Conservation (phyloP, 64 coral and sea anemone species). For the Dendronephthya gigantea region DNA sequence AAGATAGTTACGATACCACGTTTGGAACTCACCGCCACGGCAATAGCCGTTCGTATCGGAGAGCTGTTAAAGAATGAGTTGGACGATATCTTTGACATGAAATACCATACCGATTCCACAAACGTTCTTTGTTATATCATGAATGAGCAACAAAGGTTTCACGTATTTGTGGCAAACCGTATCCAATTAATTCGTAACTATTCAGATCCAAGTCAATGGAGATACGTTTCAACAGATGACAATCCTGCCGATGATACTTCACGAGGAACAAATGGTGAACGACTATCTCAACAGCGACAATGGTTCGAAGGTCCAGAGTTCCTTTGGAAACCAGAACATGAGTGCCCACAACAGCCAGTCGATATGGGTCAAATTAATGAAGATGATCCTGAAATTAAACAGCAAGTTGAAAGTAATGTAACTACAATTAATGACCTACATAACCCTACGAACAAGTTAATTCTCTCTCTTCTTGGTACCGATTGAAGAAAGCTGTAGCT, state of each 20-base stretch:
- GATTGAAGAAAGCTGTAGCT: slow-evolving; percentile 34
- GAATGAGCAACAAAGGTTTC: neutral
- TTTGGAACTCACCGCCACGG: neutral
- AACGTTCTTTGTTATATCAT: neutral
- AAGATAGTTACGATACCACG: neutral
- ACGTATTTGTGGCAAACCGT: neutral
- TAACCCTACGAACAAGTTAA: slow-evolving; percentile 17
- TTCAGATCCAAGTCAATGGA: slow-evolving; percentile 2
- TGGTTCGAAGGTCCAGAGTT: slow-evolving; percentile 7
- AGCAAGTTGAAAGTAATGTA: neutral
- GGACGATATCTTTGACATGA: neutral
- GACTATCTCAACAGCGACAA: neutral
- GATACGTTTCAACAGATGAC: neutral
- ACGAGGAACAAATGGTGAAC: neutral
- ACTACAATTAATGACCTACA: neutral
- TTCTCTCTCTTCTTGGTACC: slow-evolving; percentile 34
- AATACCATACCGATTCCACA: neutral
- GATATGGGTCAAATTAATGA: neutral
- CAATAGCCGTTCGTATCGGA: neutral
- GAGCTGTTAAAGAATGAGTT: neutral
- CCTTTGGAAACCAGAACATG: slow-evolving; percentile 16
- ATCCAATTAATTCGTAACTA: slow-evolving; percentile 2
- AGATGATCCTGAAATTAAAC: neutral
- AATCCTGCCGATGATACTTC: neutral
- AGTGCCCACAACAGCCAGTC: neutral